These are phyloP conservation scores for Cryptocephalus primarius DNA, from an alignment of 2,888 invertebrate species.

Conservation along the genomic window DNA sequence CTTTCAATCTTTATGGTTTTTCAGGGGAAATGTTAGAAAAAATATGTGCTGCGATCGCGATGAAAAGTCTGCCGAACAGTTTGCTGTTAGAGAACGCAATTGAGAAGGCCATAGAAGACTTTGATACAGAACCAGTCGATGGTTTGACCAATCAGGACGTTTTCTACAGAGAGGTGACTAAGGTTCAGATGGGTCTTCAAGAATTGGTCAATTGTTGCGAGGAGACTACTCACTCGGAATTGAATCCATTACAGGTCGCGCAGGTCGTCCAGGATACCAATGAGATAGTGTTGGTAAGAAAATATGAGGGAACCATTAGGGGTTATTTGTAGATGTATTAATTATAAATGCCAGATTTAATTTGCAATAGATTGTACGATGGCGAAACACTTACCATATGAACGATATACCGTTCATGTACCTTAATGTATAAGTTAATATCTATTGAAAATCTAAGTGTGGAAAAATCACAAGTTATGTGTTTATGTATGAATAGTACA, in stretches of 20 bases:
- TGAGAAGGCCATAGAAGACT: constrained; percentile 39
- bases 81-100: constrained; percentile 48
- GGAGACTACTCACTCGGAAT: constrained; percentile 48
- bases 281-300: constrained; percentile 43
- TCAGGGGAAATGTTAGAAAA: constrained; percentile 66
- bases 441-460: too few relatives aligned
- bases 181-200: constrained; percentile 54
- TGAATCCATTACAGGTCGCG: constrained; percentile 46
- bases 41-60: constrained; percentile 59
- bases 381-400: too few relatives aligned
- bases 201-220: constrained; percentile 50
- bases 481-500: too few relatives aligned
- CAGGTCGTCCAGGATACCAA: constrained; percentile 45
- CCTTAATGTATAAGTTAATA: too few relatives aligned
- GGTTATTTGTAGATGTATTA: too few relatives aligned
- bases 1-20: constrained; percentile 1
- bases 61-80: constrained; percentile 53
- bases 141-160: constrained; percentile 59
- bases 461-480: too few relatives aligned
- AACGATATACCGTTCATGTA: too few relatives aligned
- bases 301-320: neutral
- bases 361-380: too few relatives aligned
- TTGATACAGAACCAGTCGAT: constrained; percentile 36
- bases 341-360: too few relatives aligned
- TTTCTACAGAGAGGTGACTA: constrained; percentile 61